A percentile compares a stretch with the other conserved stretches of the same genome.
Conservation (phyloP, 2,888 invertebrate species). For the Netelia fuscicornis region DNA sequence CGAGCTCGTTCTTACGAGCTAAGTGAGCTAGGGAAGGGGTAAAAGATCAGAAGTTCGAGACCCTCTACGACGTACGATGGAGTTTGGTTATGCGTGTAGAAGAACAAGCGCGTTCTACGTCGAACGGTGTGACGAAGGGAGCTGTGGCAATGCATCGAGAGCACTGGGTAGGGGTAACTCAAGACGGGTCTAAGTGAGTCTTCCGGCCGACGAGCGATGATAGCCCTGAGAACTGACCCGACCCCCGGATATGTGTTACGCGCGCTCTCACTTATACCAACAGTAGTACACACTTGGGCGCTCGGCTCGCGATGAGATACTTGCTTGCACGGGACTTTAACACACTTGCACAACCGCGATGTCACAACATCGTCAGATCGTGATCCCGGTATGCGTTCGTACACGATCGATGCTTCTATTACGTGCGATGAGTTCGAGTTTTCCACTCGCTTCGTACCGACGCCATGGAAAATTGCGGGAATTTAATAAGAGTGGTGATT, state of each 20-base stretch:
- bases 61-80: constrained; percentile 36
- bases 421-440: constrained; percentile 51
- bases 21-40: constrained; percentile 4
- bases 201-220: constrained; percentile 84
- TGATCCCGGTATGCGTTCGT: constrained; percentile 62
- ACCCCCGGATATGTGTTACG: constrained; percentile 83
- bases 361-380: constrained; percentile 81
- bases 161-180: constrained; percentile 82
- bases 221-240: constrained; percentile 85
- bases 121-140: constrained; percentile 44
- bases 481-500: neutral
- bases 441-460: constrained; percentile 53
- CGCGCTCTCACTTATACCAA: constrained; percentile 76
- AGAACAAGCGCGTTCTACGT: constrained; percentile 47
- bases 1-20: constrained; percentile 23
- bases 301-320: constrained; percentile 56
- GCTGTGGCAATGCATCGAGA: constrained; percentile 63
- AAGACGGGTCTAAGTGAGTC: constrained; percentile 85
- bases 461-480: constrained; percentile 39
- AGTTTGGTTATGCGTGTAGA: neutral
- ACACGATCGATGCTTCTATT: constrained; percentile 59
- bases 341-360: constrained; percentile 70
- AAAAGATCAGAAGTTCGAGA: constrained; percentile 38
- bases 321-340: constrained; percentile 68
- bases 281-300: constrained; percentile 58